These are phyloP conservation scores for Luperina nickerlii DNA, from an alignment of 2,888 invertebrate genomes.

Conservation along the genomic window DNA sequence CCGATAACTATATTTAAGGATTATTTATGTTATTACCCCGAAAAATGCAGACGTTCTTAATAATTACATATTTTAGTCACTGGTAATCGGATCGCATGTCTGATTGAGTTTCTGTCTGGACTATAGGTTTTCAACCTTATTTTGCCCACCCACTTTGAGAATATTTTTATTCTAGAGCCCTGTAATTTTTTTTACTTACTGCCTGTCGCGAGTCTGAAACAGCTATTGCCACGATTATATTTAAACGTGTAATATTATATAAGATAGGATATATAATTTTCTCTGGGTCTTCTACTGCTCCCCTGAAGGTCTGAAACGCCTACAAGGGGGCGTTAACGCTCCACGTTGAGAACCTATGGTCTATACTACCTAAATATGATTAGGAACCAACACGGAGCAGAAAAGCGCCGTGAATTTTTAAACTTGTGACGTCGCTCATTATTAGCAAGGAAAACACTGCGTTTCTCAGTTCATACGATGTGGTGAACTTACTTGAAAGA, in stretches of 20 bases:
- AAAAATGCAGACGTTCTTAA: neutral
- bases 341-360: neutral
- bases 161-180: neutral
- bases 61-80: neutral
- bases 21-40: slow-evolving; percentile 17
- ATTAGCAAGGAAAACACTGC: neutral
- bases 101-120: neutral
- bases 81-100: neutral
- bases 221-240: neutral
- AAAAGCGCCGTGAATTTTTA: neutral
- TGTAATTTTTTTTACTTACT: neutral
- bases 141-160: neutral
- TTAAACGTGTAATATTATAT: neutral
- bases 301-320: neutral
- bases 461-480: neutral
- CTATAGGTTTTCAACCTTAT: neutral
- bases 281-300: neutral
- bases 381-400: neutral
- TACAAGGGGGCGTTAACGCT: neutral
- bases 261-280: neutral
- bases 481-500: slow-evolving; percentile 82
- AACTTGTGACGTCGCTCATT: neutral
- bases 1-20: slow-evolving; percentile 25
- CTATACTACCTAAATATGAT: neutral
- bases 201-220: neutral